A percentile compares a stretch with the other conserved stretches of the same genome.
phyloP scores from a whole-genome alignment of 2,113 vertebrate genomes.

The Phaetusa simplex region DNA sequence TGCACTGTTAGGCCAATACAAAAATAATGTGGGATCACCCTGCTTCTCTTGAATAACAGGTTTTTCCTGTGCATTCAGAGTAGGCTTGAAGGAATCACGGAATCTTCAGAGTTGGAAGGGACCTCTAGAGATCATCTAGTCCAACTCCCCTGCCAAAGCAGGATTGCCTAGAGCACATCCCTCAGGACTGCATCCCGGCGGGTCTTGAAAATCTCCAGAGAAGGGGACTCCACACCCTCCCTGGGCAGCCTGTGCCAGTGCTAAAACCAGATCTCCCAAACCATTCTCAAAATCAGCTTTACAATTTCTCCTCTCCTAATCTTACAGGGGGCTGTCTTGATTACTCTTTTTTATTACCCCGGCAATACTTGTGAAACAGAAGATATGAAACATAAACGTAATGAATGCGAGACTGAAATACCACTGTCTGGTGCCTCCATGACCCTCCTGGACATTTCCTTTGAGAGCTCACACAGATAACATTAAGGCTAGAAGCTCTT shows the following conservation, averaged over 20 bases:
- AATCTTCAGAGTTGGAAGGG: too few relatives aligned
- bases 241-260: too few relatives aligned
- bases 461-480: fast-evolving
- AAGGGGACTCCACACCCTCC: too few relatives aligned
- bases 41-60: neutral
- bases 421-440: fast-evolving
- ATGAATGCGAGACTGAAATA: neutral
- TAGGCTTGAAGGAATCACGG: neutral
- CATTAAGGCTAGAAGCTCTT: neutral
- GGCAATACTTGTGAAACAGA: neutral
- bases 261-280: too few relatives aligned
- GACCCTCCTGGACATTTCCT: neutral
- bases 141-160: too few relatives aligned
- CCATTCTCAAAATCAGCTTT: neutral
- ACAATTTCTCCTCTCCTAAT: neutral
- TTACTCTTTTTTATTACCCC: neutral
- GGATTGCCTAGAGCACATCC: too few relatives aligned
- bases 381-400: neutral
- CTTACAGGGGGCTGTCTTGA: neutral
- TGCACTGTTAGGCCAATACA: neutral
- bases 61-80: neutral
- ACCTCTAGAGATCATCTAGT: too few relatives aligned
- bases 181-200: too few relatives aligned
- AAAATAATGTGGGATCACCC: neutral
- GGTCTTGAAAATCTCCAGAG: too few relatives aligned